Percentiles rank a stretch among this genome's conserved stretches.
phyloP scores from a whole-genome alignment of 2,888 invertebrate genomes.

The Matsumyia berberina region DNA sequence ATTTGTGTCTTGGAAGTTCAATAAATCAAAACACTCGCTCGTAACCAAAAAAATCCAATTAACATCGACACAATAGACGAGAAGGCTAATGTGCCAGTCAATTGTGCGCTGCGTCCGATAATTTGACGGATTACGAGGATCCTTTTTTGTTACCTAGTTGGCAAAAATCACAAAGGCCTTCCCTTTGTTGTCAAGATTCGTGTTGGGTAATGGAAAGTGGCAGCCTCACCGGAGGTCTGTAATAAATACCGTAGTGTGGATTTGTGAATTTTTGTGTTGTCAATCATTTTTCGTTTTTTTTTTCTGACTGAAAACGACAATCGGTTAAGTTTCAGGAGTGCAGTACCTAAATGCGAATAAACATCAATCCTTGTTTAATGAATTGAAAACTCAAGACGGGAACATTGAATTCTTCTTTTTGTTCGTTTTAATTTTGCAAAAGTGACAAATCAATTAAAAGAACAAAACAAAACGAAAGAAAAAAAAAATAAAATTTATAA shows the following conservation, averaged over 20 bases:
- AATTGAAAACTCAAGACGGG: constrained; percentile 66
- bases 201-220: constrained; percentile 72
- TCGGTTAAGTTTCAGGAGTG: constrained; percentile 59
- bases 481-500: constrained; percentile 77
- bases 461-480: constrained; percentile 71
- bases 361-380: constrained; percentile 61
- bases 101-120: constrained; percentile 68
- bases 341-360: constrained; percentile 48
- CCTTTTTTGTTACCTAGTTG: constrained; percentile 50
- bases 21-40: constrained; percentile 41
- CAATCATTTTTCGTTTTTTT: constrained; percentile 74
- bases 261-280: constrained; percentile 66
- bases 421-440: constrained; percentile 41
- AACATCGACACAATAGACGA: constrained; percentile 63
- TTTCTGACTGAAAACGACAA: constrained; percentile 58
- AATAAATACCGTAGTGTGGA: constrained; percentile 56
- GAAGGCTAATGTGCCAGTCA: constrained; percentile 61
- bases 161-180: constrained; percentile 63
- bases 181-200: constrained; percentile 64
- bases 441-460: constrained; percentile 71
- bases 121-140: constrained; percentile 76
- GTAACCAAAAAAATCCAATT: constrained; percentile 64
- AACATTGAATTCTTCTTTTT: constrained; percentile 39
- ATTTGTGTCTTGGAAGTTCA: constrained; percentile 20
- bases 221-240: constrained; percentile 67